phyloP scores from a whole-genome alignment of 2,113 vertebrate genomes.

The Phodopus roborovskii region DNA sequence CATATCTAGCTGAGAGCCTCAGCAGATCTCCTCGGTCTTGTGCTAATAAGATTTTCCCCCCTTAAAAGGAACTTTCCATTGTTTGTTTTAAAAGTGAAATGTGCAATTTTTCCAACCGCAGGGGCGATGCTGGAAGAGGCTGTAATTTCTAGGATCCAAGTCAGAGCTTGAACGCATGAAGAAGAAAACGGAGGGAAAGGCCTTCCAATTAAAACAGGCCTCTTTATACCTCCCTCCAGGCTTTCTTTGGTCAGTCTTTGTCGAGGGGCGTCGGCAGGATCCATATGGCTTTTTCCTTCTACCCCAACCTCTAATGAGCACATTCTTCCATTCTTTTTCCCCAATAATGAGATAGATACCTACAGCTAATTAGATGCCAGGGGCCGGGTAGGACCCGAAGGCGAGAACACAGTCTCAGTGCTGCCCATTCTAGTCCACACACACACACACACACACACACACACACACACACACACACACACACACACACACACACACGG shows the following conservation, averaged over 20 bases:
- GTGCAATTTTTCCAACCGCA: constrained; percentile 84
- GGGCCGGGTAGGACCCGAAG: neutral
- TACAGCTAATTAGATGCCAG: neutral
- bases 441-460: neutral
- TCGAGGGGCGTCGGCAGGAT: neutral
- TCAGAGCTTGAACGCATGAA: constrained; percentile 74
- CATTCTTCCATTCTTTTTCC: neutral
- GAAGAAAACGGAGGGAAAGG: constrained; percentile 53
- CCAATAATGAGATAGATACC: neutral
- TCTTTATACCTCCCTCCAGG: constrained; percentile 58
- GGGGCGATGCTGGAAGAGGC: constrained; percentile 79
- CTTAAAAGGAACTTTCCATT: constrained; percentile 84
- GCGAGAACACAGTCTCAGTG: neutral
- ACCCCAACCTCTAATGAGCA: constrained; percentile 4
- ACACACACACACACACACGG: neutral
- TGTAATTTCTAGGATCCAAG: constrained; percentile 83
- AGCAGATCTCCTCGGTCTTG: constrained; percentile 68
- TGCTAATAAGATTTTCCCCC: constrained; percentile 80
- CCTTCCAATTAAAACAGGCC: constrained; percentile 74
- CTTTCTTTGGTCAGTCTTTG: constrained; percentile 38
- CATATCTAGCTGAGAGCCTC: constrained; percentile 27
- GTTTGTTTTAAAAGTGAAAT: constrained; percentile 85
- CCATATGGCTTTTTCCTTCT: neutral
- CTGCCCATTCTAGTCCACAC: neutral
- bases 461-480: neutral